These are phyloP conservation scores for Spodoptera exigua DNA, from an alignment of 2,888 invertebrate species.

Conservation along the genomic window DNA sequence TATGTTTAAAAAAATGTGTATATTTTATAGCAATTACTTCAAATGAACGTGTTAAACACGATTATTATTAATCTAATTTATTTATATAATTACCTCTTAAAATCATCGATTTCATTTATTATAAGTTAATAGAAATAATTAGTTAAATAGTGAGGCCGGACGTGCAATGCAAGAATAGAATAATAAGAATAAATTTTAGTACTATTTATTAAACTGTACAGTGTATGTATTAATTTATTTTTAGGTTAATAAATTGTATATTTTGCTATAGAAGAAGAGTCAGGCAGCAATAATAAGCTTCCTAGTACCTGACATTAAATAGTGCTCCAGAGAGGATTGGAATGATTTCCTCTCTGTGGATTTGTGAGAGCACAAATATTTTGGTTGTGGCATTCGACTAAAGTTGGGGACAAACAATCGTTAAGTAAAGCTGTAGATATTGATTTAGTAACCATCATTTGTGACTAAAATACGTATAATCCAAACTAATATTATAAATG, in stretches of 20 bases:
- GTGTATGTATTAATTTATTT: slow-evolving; percentile 45
- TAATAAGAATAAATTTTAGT: slow-evolving; percentile 41
- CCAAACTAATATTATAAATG: too few relatives aligned
- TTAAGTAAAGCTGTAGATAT: slow-evolving; percentile 1
- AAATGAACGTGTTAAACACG: slow-evolving; percentile 23
- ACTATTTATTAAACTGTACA: slow-evolving; percentile 54
- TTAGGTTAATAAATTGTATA: slow-evolving; percentile 49
- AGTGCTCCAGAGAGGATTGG: slow-evolving; percentile 80
- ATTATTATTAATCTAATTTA: slow-evolving; percentile 12
- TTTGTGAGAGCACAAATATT: slow-evolving; percentile 68
- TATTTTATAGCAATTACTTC: slow-evolving; percentile 3
- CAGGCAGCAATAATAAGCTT: slow-evolving; percentile 84
- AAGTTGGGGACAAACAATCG: slow-evolving; percentile 81
- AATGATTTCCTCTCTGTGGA: slow-evolving; percentile 67
- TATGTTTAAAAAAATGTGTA: slow-evolving; percentile 11
- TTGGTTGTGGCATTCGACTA: slow-evolving; percentile 66
- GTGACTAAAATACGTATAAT: too few relatives aligned
- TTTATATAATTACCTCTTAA: slow-evolving; percentile 48
- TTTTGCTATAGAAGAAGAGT: slow-evolving; percentile 69
- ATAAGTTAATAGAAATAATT: slow-evolving; percentile 41
- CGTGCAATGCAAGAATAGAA: slow-evolving; percentile 87
- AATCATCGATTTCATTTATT: slow-evolving; percentile 55
- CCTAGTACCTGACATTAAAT: slow-evolving; percentile 87
- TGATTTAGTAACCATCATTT: too few relatives aligned
- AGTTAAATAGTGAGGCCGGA: slow-evolving; percentile 76